phyloP scores from a whole-genome alignment of 2,797 vertebrate genomes.

The Sebastes melanostomus region DNA sequence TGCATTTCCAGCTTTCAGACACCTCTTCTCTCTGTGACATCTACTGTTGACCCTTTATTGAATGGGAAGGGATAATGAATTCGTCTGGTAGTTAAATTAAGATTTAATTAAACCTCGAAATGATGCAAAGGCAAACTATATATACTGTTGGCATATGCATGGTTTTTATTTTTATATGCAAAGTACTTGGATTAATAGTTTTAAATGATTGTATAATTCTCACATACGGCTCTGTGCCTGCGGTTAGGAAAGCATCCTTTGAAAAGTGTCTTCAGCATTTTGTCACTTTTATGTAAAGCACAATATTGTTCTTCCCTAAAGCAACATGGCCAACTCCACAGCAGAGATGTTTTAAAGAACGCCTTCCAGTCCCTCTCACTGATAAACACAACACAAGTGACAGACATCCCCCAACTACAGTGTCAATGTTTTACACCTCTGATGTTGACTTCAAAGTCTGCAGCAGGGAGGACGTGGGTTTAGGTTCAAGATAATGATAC shows the following conservation, averaged over 20 bases:
- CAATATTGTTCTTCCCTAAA: slow-evolving; percentile 45
- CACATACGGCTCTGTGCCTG: not conserved
- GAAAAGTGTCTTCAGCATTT: not conserved
- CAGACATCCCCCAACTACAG: slow-evolving; percentile 27
- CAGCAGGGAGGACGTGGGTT: slow-evolving; percentile 6
- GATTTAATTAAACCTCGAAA: not conserved
- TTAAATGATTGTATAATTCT: not conserved
- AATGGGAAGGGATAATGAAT: too few species aligned
- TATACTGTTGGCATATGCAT: not conserved
- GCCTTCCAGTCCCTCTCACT: not conserved
- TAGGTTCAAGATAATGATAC: slow-evolving; percentile 57
- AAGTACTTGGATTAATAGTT: not conserved
- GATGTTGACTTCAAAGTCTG: slow-evolving; percentile 34
- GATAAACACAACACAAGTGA: not conserved
- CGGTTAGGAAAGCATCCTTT: not conserved
- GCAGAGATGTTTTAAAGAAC: not conserved
- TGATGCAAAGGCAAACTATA: not conserved
- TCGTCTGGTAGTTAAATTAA: not conserved
- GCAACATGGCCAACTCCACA: slow-evolving; percentile 10
- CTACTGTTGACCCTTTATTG: too few species aligned
- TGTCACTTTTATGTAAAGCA: slow-evolving; percentile 30
- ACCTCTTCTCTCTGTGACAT: too few species aligned
- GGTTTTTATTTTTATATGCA: slow-evolving; percentile 1
- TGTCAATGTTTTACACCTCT: slow-evolving; percentile 44
- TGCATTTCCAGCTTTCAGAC: too few species aligned